Evolutionary conservation across 2,888 invertebrate species (phyloP).

Genomic region (Chymomyza fuscimana): DNA sequence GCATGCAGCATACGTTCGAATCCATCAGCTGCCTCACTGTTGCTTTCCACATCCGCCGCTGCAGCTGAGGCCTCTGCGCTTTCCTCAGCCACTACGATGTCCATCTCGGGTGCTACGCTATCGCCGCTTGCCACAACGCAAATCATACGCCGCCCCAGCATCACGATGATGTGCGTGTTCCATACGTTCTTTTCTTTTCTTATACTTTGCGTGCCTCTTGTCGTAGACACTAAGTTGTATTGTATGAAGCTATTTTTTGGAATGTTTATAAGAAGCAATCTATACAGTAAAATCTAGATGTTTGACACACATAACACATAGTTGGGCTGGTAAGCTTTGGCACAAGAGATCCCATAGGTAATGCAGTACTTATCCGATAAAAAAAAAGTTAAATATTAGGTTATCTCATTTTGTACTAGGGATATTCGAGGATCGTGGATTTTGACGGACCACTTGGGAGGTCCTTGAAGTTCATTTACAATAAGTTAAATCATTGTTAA

Average conservation of each 20-base stretch:
- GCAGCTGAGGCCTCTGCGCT: conserved; percentile 65
- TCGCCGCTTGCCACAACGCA: conserved; percentile 79
- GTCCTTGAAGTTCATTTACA: no score
- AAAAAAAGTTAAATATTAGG: no score
- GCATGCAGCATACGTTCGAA: conserved; percentile 78
- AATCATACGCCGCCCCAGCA: conserved; percentile 79
- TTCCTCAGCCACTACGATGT: conserved; percentile 52
- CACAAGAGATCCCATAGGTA: no score
- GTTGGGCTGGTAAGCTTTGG: no score
- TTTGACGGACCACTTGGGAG: no score
- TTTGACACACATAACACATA: no score
- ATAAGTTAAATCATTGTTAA: no score
- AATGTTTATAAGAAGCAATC: neutral
- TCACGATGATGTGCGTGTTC: conserved; percentile 80
- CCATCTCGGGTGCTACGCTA: conserved; percentile 72
- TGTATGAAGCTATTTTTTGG: neutral
- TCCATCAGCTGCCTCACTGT: conserved; percentile 77
- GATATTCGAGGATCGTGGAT: no score
- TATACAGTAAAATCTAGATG: neutral
- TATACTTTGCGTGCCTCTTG: conserved; percentile 39
- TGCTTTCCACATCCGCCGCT: conserved; percentile 73
- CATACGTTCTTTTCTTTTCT: conserved; percentile 37
- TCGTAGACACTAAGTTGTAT: neutral
- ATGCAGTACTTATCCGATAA: no score
- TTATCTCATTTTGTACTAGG: no score